Conservation (phyloP, 2,797 vertebrate genomes). For the Enoplosus armatus region DNA sequence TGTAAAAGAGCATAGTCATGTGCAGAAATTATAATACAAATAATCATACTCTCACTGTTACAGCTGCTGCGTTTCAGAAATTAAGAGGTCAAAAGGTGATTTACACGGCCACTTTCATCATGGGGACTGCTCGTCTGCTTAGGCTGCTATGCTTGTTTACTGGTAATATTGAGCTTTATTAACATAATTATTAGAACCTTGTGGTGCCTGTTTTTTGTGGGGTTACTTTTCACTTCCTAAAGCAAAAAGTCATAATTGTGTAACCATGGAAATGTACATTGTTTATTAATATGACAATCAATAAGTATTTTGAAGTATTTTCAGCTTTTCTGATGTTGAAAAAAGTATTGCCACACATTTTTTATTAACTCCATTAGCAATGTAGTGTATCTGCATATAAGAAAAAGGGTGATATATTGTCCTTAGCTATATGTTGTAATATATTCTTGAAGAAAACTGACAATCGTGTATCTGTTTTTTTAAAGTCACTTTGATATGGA, state of each 20-base stretch:
- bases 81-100: not conserved
- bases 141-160: slow-evolving; percentile 29
- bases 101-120: slow-evolving; percentile 15
- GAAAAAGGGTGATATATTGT: not conserved
- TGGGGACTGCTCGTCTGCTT: slow-evolving; percentile 35
- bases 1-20: not conserved
- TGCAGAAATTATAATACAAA: not conserved
- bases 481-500: fast-evolving
- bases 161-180: slow-evolving; percentile 29
- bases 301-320: not conserved
- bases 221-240: not conserved
- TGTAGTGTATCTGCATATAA: not conserved
- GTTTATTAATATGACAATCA: not conserved
- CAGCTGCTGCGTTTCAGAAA: slow-evolving; percentile 26
- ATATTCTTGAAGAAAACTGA: not conserved
- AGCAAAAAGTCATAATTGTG: not conserved
- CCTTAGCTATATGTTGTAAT: not conserved
- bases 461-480: not conserved
- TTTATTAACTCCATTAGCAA: not conserved
- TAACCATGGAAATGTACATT: not conserved
- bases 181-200: not conserved
- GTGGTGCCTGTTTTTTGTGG: not conserved
- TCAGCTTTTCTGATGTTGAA: not conserved
- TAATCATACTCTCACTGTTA: not conserved
- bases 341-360: not conserved